Percentiles rank a stretch among this genome's conserved stretches.
phyloP scores from a whole-genome alignment of 2,888 invertebrate genomes.

The Catotricha subobsoleta region DNA sequence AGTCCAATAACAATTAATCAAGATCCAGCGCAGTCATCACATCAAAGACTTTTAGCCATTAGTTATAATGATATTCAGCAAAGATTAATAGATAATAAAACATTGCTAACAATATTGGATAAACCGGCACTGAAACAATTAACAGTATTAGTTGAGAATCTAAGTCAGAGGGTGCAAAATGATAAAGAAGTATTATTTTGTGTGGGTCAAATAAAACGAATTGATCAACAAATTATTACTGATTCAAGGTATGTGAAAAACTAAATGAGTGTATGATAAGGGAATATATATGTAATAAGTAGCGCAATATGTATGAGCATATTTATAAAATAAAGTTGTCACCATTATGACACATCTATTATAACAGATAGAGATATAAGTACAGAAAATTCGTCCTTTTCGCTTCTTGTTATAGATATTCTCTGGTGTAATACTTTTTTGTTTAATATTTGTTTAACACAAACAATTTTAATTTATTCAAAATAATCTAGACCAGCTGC shows the following conservation, averaged over 20 bases:
- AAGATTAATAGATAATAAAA: constrained; percentile 79
- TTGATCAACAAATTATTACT: constrained; percentile 42
- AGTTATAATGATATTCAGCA: constrained; percentile 75
- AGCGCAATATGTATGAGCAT: no score
- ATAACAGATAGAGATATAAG: no score
- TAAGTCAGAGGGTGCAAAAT: constrained; percentile 68
- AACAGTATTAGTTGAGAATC: constrained; percentile 42
- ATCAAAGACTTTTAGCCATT: constrained; percentile 71
- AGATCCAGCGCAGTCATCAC: constrained; percentile 69
- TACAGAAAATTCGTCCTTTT: no score
- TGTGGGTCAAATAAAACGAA: constrained; percentile 46
- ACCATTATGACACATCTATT: no score
- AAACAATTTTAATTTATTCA: neutral
- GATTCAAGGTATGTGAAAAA: constrained; percentile 38
- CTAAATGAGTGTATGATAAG: no score
- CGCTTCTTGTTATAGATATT: no score
- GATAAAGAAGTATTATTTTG: constrained; percentile 74
- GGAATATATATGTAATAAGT: no score
- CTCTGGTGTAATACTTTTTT: no score
- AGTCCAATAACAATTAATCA: constrained; percentile 39
- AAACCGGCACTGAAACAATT: constrained; percentile 66
- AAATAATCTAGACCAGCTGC: constrained; percentile 51
- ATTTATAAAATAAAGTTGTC: no score
- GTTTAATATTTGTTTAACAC: constrained; percentile 1
- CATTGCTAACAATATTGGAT: constrained; percentile 65